A percentile compares a stretch with the other conserved stretches of the same genome.
These are phyloP conservation scores for Hymenochirus boettgeri DNA, from an alignment of 2,113 vertebrate species.

Conservation along the genomic window DNA sequence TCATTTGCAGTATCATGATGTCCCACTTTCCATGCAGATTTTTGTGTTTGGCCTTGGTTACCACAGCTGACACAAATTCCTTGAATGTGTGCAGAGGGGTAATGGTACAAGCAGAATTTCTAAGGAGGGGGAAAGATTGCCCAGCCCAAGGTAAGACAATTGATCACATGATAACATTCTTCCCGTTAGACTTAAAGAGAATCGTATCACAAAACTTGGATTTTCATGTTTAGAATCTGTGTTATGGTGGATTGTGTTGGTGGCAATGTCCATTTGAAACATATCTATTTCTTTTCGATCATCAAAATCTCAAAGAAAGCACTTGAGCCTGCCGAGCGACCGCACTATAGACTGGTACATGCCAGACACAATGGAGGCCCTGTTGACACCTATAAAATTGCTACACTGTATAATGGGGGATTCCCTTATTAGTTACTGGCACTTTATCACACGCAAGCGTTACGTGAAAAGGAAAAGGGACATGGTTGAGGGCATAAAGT, in stretches of 20 bases:
- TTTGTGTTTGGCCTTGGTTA: no score
- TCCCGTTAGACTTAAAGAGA: no score
- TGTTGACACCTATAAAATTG: slow-evolving; percentile 90
- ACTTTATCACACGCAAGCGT: slow-evolving; percentile 79
- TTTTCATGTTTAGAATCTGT: no score
- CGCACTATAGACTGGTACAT: slow-evolving; percentile 95
- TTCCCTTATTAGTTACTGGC: slow-evolving; percentile 85
- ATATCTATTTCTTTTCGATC: slow-evolving; percentile 69
- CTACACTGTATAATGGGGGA: slow-evolving; percentile 86
- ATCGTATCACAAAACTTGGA: no score
- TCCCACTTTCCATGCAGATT: no score
- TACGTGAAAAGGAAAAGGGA: slow-evolving; percentile 61
- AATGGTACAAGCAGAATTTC: no score
- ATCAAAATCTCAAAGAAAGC: slow-evolving; percentile 91
- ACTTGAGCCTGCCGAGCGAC: slow-evolving; percentile 90
- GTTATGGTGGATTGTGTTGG: no score
- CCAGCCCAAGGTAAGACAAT: slow-evolving; percentile 92
- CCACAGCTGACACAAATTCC: no score
- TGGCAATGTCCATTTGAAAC: no score
- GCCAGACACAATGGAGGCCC: slow-evolving; percentile 87
- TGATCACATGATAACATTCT: no score
- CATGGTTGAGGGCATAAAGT: slow-evolving; percentile 51
- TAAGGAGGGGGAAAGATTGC: slow-evolving; percentile 78
- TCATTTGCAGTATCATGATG: no score
- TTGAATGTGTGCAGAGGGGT: no score